These are phyloP conservation scores for Exaiptasia diaphana DNA, from an alignment of 64 coral and sea anemone species.

Conservation along the genomic window DNA sequence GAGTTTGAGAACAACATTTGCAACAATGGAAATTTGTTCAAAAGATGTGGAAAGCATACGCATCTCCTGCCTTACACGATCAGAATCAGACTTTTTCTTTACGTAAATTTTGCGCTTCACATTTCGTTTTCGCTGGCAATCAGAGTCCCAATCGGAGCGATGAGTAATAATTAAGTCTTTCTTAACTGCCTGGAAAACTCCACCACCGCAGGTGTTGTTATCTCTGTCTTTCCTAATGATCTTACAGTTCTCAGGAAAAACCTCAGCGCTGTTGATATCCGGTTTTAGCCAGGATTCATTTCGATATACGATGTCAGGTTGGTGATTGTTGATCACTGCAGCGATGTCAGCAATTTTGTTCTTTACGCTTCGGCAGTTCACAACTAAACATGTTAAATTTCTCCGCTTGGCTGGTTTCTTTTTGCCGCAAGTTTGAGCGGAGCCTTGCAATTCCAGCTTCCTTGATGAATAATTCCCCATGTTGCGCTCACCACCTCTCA, in stretches of 20 bases:
- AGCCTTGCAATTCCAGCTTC: conserved; percentile 15
- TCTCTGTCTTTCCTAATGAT: conserved; percentile 14
- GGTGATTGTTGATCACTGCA: neutral
- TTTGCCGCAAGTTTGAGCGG: too few species aligned
- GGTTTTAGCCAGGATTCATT: conserved; percentile 17
- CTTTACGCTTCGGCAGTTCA: neutral
- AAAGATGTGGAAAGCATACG: too few species aligned
- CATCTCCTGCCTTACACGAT: too few species aligned
- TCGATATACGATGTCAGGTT: neutral
- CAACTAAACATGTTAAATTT: neutral
- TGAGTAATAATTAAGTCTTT: neutral
- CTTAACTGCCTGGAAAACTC: conserved; percentile 38
- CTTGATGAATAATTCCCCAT: conserved; percentile 40
- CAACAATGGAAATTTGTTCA: too few species aligned
- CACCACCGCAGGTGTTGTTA: neutral
- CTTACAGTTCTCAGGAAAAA: neutral
- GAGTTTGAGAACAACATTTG: too few species aligned
- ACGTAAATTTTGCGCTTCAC: too few species aligned
- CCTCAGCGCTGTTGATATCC: neutral
- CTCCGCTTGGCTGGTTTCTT: neutral
- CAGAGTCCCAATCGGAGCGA: conserved; percentile 13
- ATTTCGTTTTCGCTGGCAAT: too few species aligned
- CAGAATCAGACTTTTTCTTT: too few species aligned
- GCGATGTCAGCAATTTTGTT: neutral
- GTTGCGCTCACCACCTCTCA: conserved; percentile 40